Evolutionary conservation across 2,888 invertebrate genomes (phyloP), one percentile per base, ranked within the genome.

Genomic region (Mythimna albipuncta): DNA sequence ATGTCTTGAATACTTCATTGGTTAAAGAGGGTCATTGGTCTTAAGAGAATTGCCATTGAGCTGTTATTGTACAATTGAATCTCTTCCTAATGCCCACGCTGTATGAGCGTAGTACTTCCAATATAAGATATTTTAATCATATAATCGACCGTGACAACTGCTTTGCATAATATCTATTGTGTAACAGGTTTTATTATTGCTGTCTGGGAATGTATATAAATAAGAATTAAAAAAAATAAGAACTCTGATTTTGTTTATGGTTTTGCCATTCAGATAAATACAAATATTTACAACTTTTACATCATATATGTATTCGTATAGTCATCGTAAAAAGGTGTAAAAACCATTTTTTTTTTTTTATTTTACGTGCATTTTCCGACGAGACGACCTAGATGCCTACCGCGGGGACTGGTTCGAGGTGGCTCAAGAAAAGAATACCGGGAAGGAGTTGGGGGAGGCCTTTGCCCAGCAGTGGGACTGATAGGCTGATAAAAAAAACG

Each of bases 11-110:
- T n/a, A 52, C n/a, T 54, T 69, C 26, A 54, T 69, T 69, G 58
- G 21, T 1, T 47, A 26, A 32, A 55, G 16, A 47, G 9, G 35
- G 16, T 55, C 7, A 32, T 52, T 6, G 57, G 38, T 52, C 19
- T 63, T 66, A n/a, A 13, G 26, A 65, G 57, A 64, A 38, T 76
- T 67, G 69, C 61, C 69, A 59, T 72, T 75, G 41, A 10, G 6
- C 2, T 44, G 41, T 55, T 69, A 58, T 57, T 44, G 26, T 38
- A 59, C 19, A 35, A n/a, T 74, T 58, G 26, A 62, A 69, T 75
- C 7, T 75, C 7, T 26, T 54, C 26, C 44, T 47, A 54, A 52
- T 68, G 6, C 54, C 10, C 10, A 59, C 44, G 73, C 57, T 62
- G 16, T 38, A 67, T 21, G 57, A 61, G 47, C 19, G 47, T 68